Conservation (phyloP, 2,888 invertebrate species). For the Junonia oenone region DNA sequence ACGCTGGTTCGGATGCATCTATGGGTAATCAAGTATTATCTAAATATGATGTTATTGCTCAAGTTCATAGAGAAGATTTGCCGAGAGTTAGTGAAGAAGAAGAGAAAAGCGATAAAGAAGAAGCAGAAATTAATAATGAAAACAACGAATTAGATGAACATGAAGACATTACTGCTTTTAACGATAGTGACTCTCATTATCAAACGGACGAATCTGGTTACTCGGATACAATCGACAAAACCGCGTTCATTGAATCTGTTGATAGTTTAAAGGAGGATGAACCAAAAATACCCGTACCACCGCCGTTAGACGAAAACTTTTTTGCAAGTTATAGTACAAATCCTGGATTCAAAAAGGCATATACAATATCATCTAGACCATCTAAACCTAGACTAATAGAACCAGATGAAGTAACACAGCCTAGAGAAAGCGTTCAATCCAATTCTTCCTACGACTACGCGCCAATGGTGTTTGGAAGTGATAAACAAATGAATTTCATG, state of each 20-base stretch:
- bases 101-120: slow-evolving; percentile 45
- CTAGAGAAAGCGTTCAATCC: slow-evolving; percentile 38
- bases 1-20: slow-evolving; percentile 68
- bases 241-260: slow-evolving; percentile 46
- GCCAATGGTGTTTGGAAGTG: slow-evolving; percentile 43
- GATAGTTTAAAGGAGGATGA: slow-evolving; percentile 46
- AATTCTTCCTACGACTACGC: slow-evolving; percentile 40
- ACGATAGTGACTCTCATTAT: slow-evolving; percentile 64
- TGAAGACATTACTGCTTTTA: slow-evolving; percentile 56
- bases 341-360: slow-evolving; percentile 39
- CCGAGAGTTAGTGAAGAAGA: slow-evolving; percentile 62
- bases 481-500: slow-evolving; percentile 57
- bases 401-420: slow-evolving; percentile 32
- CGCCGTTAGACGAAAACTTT: slow-evolving; percentile 60
- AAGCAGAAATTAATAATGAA: slow-evolving; percentile 26
- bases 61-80: slow-evolving; percentile 79
- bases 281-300: slow-evolving; percentile 59
- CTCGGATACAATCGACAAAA: slow-evolving; percentile 65
- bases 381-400: slow-evolving; percentile 30
- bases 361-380: slow-evolving; percentile 40
- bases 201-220: slow-evolving; percentile 71
- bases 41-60: slow-evolving; percentile 78
- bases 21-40: slow-evolving; percentile 64
- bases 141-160: slow-evolving; percentile 34
- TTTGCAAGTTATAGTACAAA: no score